phyloP scores from a whole-genome alignment of 23 tunicate genomes.

The Ciona savignyi region DNA sequence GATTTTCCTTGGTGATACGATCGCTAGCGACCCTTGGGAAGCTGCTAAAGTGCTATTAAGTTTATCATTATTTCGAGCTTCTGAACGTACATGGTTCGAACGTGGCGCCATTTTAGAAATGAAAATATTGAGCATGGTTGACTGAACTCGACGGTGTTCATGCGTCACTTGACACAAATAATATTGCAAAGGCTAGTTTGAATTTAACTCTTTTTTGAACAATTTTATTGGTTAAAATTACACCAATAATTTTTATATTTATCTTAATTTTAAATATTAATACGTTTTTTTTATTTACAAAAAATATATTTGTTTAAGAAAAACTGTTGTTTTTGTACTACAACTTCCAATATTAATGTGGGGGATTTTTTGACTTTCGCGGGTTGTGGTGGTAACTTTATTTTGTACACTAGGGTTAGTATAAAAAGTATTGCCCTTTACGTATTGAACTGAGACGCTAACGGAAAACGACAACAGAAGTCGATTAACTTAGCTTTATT shows the following conservation, averaged over 20 bases:
- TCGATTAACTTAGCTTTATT: no score
- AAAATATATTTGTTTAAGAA: no score
- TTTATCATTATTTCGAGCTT: not conserved
- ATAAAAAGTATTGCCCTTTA: no score
- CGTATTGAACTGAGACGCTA: no score
- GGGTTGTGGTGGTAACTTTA: not conserved
- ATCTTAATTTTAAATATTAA: not conserved
- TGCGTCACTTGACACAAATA: no score
- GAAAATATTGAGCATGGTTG: not conserved
- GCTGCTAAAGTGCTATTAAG: not conserved
- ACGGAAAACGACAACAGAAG: no score
- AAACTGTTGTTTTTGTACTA: no score
- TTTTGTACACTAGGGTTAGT: no score
- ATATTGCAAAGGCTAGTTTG: no score
- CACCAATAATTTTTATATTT: not conserved
- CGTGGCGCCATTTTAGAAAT: not conserved
- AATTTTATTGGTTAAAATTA: not conserved
- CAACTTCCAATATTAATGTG: no score
- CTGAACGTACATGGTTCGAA: not conserved
- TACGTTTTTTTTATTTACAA: not conserved
- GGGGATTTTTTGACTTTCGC: not conserved
- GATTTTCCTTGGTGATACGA: slow-evolving; percentile 6
- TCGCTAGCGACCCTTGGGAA: not conserved
- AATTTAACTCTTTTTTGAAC: no score
- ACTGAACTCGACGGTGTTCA: not conserved